A percentile compares a stretch with the other conserved stretches of the same genome.
Evolutionary conservation across 2,797 vertebrate genomes (phyloP).

Genomic region (Tachyglossus aculeatus): DNA sequence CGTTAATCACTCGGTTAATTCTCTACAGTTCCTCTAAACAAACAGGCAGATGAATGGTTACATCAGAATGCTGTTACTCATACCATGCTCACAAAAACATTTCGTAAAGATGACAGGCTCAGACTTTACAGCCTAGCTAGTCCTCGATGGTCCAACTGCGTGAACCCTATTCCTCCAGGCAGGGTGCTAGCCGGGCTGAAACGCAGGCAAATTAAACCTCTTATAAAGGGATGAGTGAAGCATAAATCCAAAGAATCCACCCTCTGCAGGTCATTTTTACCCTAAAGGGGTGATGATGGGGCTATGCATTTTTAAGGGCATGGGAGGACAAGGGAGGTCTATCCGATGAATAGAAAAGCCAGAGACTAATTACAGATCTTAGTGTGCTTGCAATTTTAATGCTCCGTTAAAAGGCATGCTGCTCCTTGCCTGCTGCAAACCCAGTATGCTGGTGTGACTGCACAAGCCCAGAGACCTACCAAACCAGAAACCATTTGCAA

Average conservation of each 20-base stretch:
- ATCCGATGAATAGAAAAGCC: not conserved
- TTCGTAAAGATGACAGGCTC: not conserved
- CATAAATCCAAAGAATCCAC: not conserved
- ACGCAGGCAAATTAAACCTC: not conserved
- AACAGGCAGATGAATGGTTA: not conserved
- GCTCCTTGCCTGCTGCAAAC: not conserved
- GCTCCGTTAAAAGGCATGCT: not conserved
- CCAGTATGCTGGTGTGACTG: not conserved
- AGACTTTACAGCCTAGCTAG: not conserved
- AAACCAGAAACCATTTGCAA: not conserved
- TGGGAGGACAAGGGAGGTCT: fast-evolving
- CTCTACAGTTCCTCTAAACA: not conserved
- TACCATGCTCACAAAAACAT: not conserved
- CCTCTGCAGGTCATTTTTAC: not conserved
- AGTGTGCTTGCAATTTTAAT: not conserved
- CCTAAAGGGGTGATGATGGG: not conserved
- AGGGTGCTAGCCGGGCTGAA: not conserved
- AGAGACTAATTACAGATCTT: not conserved
- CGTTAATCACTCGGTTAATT: no score
- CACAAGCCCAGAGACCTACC: not conserved
- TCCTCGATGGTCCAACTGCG: not conserved
- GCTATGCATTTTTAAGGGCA: not conserved
- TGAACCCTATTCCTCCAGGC: not conserved
- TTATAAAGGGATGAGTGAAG: constrained; percentile 4
- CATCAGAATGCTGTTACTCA: not conserved